These are phyloP conservation scores for Holacanthus passer DNA, from an alignment of 2,113 vertebrate genomes.

Conservation along the genomic window DNA sequence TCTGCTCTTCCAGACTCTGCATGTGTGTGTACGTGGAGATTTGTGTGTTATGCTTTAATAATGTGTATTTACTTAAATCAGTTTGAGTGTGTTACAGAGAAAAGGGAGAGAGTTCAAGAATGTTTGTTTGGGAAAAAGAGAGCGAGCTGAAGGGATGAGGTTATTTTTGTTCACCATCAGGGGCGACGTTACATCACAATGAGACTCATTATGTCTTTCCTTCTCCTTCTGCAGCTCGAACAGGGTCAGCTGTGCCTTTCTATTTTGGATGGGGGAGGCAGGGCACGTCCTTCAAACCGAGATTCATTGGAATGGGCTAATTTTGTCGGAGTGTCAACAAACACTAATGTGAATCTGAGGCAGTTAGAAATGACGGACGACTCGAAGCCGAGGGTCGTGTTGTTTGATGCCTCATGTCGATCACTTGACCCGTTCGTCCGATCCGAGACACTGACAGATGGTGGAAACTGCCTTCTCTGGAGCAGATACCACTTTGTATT, in stretches of 20 bases:
- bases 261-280: neutral
- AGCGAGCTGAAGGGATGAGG: neutral
- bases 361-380: neutral
- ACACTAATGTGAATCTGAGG: neutral
- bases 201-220: neutral
- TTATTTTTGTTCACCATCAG: neutral
- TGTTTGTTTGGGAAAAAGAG: neutral
- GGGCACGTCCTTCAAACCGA: neutral
- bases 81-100: neutral
- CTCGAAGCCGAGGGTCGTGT: neutral
- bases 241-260: neutral
- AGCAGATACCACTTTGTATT: neutral
- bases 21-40: neutral
- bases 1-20: neutral
- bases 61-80: neutral
- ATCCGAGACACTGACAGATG: neutral
- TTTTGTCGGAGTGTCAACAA: neutral
- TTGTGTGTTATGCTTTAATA: neutral
- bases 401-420: neutral
- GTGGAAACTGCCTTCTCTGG: neutral
- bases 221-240: neutral
- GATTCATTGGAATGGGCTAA: neutral
- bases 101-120: neutral
- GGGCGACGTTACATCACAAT: neutral
- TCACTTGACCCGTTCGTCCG: no score